A percentile compares a stretch with the other conserved stretches of the same genome.
Conservation (phyloP, 2,797 vertebrate species). For the Melopsittacus undulatus region DNA sequence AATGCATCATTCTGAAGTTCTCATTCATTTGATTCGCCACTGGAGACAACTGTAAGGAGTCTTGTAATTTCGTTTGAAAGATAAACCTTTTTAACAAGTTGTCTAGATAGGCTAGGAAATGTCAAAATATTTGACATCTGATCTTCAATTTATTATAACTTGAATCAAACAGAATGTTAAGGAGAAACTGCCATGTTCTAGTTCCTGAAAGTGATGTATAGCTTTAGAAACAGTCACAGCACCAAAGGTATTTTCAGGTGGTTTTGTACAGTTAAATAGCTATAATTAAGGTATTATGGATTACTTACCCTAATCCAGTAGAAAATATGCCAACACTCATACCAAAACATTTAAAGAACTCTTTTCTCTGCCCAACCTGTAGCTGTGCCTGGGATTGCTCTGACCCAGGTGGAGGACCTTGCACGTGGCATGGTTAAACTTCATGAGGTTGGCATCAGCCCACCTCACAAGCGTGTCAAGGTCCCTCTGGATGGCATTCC, state of each 20-base stretch:
- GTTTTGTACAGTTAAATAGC: not conserved
- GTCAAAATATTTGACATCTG: not conserved
- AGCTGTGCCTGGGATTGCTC: too few species aligned
- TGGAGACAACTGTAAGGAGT: not conserved
- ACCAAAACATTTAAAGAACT: not conserved
- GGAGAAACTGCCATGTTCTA: not conserved
- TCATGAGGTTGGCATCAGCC: too few species aligned
- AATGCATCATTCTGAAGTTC: not conserved
- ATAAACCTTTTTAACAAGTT: not conserved
- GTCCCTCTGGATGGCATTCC: too few species aligned
- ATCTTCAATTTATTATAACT: not conserved
- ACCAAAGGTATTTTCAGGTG: not conserved
- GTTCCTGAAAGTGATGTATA: not conserved
- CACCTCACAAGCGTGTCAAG: too few species aligned
- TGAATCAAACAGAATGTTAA: not conserved
- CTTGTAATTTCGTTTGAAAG: not conserved
- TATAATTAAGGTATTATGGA: not conserved
- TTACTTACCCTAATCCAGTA: not conserved
- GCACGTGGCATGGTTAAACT: too few species aligned
- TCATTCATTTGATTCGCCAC: not conserved
- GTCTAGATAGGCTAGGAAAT: not conserved
- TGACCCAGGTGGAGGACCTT: too few species aligned
- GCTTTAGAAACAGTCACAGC: not conserved
- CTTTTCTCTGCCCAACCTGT: not conserved
- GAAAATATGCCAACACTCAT: not conserved